Evolutionary conservation across 2,888 invertebrate genomes (phyloP).

Genomic region (Autographa gamma): DNA sequence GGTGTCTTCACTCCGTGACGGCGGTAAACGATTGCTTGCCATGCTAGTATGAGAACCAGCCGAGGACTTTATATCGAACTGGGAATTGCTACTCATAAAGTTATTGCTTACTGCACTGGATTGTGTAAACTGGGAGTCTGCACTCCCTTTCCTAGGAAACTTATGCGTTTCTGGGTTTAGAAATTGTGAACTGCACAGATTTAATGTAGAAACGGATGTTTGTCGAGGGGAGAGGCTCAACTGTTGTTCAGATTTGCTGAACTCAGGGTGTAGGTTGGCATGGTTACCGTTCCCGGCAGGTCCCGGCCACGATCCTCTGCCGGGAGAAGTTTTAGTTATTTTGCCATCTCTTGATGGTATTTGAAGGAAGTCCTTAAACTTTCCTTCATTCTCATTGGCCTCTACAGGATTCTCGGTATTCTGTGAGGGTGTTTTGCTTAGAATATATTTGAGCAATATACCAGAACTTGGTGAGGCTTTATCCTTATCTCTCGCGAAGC

Average conservation of each 20-base stretch:
- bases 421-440: conserved; percentile 77
- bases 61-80: conserved; percentile 81
- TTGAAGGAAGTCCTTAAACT: conserved; percentile 89
- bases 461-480: conserved; percentile 83
- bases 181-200: conserved; percentile 88
- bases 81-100: conserved; percentile 81
- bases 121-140: conserved; percentile 89
- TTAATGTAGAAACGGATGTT: conserved; percentile 84
- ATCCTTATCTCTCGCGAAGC: conserved; percentile 95
- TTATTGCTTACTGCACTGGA: conserved; percentile 80
- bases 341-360: conserved; percentile 92
- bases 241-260: conserved; percentile 95
- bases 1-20: conserved; percentile 94
- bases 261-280: conserved; percentile 90
- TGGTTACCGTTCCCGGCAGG: conserved; percentile 90
- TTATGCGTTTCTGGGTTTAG: conserved; percentile 83
- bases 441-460: conserved; percentile 81
- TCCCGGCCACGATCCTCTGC: conserved; percentile 96
- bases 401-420: conserved; percentile 73
- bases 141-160: conserved; percentile 88
- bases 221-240: conserved; percentile 88
- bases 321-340: conserved; percentile 93
- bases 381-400: conserved; percentile 84
- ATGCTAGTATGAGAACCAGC: conserved; percentile 79
- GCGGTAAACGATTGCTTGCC: conserved; percentile 89